Percentiles rank a stretch among this genome's conserved stretches.
These are phyloP conservation scores for Nyctibius bracteatus DNA, from an alignment of 2,113 vertebrate genomes.

Conservation along the genomic window DNA sequence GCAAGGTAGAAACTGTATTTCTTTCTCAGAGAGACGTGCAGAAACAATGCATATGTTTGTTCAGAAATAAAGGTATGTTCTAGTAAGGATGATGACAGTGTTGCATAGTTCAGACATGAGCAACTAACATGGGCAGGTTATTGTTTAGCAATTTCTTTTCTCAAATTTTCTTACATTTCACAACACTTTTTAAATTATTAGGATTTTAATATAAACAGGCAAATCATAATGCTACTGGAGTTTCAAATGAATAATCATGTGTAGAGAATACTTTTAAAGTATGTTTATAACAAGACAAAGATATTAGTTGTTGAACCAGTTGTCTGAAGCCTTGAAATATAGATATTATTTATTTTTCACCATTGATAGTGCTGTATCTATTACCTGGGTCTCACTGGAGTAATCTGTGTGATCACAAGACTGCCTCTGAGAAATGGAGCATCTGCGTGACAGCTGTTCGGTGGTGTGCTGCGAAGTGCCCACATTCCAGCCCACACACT, in stretches of 20 bases:
- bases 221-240: neutral
- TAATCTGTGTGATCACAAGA: neutral
- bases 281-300: neutral
- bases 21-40: neutral
- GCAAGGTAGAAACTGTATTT: neutral
- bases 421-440: neutral
- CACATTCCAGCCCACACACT: rapidly evolving
- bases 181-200: neutral
- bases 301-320: neutral
- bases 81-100: neutral
- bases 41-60: neutral
- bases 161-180: neutral
- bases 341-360: neutral
- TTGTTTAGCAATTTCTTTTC: neutral
- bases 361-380: neutral
- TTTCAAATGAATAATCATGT: neutral
- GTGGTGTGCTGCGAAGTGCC: neutral
- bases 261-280: neutral
- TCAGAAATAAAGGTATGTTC: neutral
- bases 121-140: neutral
- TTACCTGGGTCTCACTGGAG: neutral
- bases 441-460: neutral
- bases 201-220: neutral
- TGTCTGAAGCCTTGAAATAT: neutral
- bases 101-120: neutral